Percentiles rank a stretch among this genome's conserved stretches.
Evolutionary conservation across 2,113 vertebrate genomes (phyloP).

Genomic region (Eulemur rufifrons): DNA sequence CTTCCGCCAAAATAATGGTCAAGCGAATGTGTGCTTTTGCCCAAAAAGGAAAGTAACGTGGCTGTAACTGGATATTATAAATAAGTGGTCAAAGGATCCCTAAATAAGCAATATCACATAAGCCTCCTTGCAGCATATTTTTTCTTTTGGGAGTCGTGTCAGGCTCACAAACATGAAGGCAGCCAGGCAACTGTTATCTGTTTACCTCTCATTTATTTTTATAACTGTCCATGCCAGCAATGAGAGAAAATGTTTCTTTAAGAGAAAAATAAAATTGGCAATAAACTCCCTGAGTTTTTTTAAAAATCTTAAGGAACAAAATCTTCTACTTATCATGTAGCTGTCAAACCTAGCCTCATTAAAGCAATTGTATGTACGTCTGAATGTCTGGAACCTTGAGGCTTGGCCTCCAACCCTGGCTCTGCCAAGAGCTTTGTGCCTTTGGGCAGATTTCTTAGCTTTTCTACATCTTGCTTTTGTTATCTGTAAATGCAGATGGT

Average conservation of each 20-base stretch:
- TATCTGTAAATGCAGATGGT: neutral
- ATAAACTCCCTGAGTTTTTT: constrained; percentile 10
- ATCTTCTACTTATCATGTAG: neutral
- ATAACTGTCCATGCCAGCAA: neutral
- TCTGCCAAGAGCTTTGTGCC: neutral
- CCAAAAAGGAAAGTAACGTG: constrained; percentile 26
- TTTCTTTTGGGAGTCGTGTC: constrained; percentile 28
- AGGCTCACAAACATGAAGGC: constrained; percentile 54
- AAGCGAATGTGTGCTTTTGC: constrained; percentile 27
- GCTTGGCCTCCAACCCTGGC: neutral
- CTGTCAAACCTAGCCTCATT: constrained; percentile 12
- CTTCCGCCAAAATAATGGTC: neutral
- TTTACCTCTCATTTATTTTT: constrained; percentile 55
- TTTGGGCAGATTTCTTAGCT: neutral
- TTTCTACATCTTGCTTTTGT: neutral
- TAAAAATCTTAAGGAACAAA: constrained; percentile 7
- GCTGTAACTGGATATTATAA: constrained; percentile 38
- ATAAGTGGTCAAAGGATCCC: constrained; percentile 36
- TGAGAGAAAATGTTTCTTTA: constrained; percentile 12
- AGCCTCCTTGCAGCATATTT: constrained; percentile 19
- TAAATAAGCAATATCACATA: constrained; percentile 42
- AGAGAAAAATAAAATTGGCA: constrained; percentile 47
- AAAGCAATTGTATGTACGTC: neutral
- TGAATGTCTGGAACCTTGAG: neutral
- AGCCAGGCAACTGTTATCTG: constrained; percentile 56